Evolutionary conservation across 2,113 vertebrate genomes (phyloP), one percentile per base, ranked within the genome.

Genomic region (Melozone crissalis): DNA sequence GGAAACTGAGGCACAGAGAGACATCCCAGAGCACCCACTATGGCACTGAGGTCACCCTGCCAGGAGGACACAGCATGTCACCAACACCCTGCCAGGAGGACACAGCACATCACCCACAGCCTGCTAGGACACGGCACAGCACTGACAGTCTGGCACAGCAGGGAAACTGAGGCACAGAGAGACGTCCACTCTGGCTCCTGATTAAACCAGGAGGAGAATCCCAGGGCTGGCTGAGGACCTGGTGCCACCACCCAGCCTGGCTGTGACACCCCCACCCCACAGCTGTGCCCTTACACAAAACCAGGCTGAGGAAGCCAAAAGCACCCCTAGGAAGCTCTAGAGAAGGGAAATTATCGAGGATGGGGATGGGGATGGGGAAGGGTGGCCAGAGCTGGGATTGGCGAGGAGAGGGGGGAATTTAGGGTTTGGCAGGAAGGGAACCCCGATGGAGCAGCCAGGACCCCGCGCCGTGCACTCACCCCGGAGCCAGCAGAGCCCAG

Each of bases 341-440:
- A 71, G 39, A 68, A 58, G 14, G 15, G 51, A 69, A 86, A 83
- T 24, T 21, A 33, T 22, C 0, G 4, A 87, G 75, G 41, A 37
- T 2, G 15, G 57, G 59, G 41, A 37, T 2, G 15, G 57, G 59
- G 88, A 86, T 39, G 79, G 26, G 80, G 93, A 87, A 93, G 69
- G 26, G 59, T 21, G 72, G 33, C 41, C 80, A 46, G 57, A 59
- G 63, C 52, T 1, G 37, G 22, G 59, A 49, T 7, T 1, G 8
- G 27, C 44, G 51, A 72, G 51, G 84, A 83, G 79, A 93, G 65
- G 80, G 84, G 81, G 76, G 87, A 95, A 93, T 97, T 97, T 47
- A 82, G 96, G 92, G 7, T 21, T 5, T 26, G 72, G 35, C 44
- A 67, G 72, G 71, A 26, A 24, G 31, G n/a, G 8, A 49, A 35